phyloP scores from a whole-genome alignment of 2,888 invertebrate genomes.

The Epiperipatus broadwayi region DNA sequence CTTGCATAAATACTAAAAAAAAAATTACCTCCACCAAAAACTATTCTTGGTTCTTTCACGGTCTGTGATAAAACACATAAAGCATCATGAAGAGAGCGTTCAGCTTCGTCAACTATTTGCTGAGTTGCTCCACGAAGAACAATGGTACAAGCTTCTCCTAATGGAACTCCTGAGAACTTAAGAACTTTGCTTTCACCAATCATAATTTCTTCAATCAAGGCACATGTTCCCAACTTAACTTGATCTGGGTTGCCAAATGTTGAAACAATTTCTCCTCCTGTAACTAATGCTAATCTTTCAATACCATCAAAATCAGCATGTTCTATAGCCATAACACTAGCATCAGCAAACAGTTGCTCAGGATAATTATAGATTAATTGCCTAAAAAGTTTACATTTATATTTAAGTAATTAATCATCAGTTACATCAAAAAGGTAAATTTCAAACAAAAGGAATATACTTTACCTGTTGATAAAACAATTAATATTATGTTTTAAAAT shows the following conservation, averaged over 20 bases:
- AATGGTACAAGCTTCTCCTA: conserved; percentile 92
- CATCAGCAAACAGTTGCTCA: conserved; percentile 95
- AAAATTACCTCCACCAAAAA: conserved; percentile 62
- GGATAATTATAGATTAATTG: conserved; percentile 99
- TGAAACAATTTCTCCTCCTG: conserved; percentile 85
- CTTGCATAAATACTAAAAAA: conserved; percentile 6
- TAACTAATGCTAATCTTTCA: conserved; percentile 84
- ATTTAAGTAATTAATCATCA: conserved; percentile 9
- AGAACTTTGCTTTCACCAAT: conserved; percentile 90
- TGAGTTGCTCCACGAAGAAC: conserved; percentile 93
- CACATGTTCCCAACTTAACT: conserved; percentile 81
- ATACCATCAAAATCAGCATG: conserved; percentile 99
- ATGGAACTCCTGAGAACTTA: conserved; percentile 77
- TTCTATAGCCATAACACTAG: conserved; percentile 95
- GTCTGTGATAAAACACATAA: conserved; percentile 90
- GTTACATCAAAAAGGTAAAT: not conserved
- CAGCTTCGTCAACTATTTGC: conserved; percentile 95
- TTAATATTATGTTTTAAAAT: conserved; percentile 84
- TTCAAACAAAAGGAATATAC: conserved; percentile 4
- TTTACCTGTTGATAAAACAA: conserved; percentile 81
- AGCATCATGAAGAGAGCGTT: conserved; percentile 92
- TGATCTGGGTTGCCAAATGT: conserved; percentile 86
- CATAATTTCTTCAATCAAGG: conserved; percentile 90
- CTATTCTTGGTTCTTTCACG: conserved; percentile 72
- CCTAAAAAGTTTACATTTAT: conserved; percentile 24